Percentiles rank a stretch among this genome's conserved stretches.
Evolutionary conservation across 1,140 invertebrate species (phyloP).

Genomic region (Drosophila yakuba): DNA sequence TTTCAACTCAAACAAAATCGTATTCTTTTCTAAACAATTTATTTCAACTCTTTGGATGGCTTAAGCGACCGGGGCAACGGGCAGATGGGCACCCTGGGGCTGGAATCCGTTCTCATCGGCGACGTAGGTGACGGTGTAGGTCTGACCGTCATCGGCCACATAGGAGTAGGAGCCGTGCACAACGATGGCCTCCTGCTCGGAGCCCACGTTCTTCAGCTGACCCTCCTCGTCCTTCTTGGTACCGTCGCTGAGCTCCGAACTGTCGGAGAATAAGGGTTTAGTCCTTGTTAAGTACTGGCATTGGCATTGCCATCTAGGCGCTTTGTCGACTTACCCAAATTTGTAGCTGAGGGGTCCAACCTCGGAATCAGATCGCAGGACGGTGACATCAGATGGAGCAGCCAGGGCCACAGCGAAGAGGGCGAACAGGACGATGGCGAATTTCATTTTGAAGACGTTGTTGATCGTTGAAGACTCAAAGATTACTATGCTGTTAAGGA

Average conservation of each 20-base stretch:
- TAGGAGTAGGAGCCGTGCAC: conserved; percentile 47
- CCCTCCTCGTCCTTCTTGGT: conserved; percentile 83
- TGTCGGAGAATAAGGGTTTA: not conserved
- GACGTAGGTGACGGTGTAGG: conserved; percentile 51
- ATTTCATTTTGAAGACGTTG: conserved; percentile 64
- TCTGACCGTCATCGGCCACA: conserved; percentile 48
- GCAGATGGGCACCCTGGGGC: conserved; percentile 87
- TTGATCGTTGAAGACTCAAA: conserved; percentile 47
- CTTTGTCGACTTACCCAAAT: not conserved
- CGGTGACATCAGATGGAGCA: fast-evolving
- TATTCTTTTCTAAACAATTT: too few species aligned
- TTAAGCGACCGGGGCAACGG: conserved; percentile 81
- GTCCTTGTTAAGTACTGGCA: not conserved
- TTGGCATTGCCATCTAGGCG: not conserved
- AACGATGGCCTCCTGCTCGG: conserved; percentile 43
- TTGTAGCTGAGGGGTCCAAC: conserved; percentile 60
- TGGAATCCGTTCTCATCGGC: conserved; percentile 88
- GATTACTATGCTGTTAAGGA: conserved; percentile 26
- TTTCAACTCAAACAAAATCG: too few species aligned
- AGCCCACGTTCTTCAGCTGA: not conserved
- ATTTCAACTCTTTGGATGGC: too few species aligned
- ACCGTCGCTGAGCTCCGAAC: conserved; percentile 88
- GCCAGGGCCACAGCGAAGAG: conserved; percentile 44
- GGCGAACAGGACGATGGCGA: conserved; percentile 55
- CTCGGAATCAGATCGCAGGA: conserved; percentile 52